Evolutionary conservation across 2,797 vertebrate genomes (phyloP).

Genomic region (Neosilurus mollespiculum): DNA sequence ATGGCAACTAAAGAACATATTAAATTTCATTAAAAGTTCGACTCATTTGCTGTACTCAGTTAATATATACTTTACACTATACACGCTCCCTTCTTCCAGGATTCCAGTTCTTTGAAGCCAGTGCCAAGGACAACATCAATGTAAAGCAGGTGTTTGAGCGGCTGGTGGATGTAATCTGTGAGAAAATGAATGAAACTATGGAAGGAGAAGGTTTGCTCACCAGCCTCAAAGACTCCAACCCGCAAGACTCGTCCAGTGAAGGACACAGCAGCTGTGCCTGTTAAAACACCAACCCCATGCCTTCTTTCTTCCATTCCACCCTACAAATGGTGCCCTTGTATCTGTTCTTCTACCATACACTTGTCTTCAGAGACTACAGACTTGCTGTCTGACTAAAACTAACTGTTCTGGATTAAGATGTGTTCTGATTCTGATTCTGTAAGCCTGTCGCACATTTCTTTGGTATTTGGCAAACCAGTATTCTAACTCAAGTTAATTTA

Average conservation of each 20-base stretch:
- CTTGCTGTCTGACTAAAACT: not conserved
- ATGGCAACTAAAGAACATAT: not conserved
- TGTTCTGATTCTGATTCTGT: not conserved
- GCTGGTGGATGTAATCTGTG: constrained; percentile 87
- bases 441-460: not conserved
- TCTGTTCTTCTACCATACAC: not conserved
- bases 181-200: constrained; percentile 89
- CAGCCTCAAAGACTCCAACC: constrained; percentile 70
- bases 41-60: not conserved
- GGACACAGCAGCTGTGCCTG: constrained; percentile 77
- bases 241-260: constrained; percentile 69
- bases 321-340: not conserved
- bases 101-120: constrained; percentile 91
- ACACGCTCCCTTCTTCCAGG: constrained; percentile 65
- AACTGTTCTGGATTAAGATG: not conserved
- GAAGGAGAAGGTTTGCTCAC: constrained; percentile 68
- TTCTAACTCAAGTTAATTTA: not conserved
- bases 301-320: not conserved
- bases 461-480: not conserved
- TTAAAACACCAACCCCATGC: constrained; percentile 53
- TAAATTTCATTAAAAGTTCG: not conserved
- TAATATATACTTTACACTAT: not conserved
- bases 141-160: constrained; percentile 90
- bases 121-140: constrained; percentile 88
- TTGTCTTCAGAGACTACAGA: not conserved